Percentiles rank a stretch among this genome's conserved stretches.
Evolutionary conservation across 2,797 vertebrate genomes (phyloP).

Genomic region (Melanogrammus aeglefinus): DNA sequence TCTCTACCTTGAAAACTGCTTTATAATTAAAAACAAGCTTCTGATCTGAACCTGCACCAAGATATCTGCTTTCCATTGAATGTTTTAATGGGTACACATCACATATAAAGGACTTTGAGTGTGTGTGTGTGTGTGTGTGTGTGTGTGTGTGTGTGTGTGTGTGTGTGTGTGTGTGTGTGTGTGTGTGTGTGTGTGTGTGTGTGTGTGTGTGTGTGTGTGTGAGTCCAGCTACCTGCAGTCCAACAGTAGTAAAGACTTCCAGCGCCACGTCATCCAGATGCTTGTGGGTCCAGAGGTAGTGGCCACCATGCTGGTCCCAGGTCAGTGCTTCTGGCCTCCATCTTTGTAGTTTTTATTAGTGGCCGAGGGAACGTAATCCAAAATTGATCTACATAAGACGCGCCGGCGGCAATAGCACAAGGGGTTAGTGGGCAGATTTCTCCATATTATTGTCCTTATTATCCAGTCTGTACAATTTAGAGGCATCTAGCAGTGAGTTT

Average conservation of each 20-base stretch:
- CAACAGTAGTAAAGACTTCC: conserved; percentile 86
- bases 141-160: neutral
- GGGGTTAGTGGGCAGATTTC: too few species aligned
- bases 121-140: neutral
- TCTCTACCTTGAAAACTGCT: too few species aligned
- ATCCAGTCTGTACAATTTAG: too few species aligned
- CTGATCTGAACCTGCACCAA: neutral
- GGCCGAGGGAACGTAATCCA: neutral
- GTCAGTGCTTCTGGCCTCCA: conserved; percentile 57
- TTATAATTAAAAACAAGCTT: too few species aligned
- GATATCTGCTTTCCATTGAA: neutral
- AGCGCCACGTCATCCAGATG: conserved; percentile 83
- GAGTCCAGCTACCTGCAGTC: conserved; percentile 84
- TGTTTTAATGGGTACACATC: too few species aligned
- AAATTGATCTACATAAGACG: neutral
- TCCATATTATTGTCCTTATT: too few species aligned
- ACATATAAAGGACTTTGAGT: too few species aligned
- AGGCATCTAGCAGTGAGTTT: too few species aligned
- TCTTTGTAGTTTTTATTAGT: neutral
- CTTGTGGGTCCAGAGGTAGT: conserved; percentile 87
- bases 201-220: neutral
- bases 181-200: conserved; percentile 1
- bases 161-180: neutral
- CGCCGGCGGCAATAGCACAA: too few species aligned
- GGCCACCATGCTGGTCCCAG: conserved; percentile 92